Base-by-base conservation (phyloP, 1,140 invertebrate species). In the Aphaenogaster ashmeadi region DNA sequence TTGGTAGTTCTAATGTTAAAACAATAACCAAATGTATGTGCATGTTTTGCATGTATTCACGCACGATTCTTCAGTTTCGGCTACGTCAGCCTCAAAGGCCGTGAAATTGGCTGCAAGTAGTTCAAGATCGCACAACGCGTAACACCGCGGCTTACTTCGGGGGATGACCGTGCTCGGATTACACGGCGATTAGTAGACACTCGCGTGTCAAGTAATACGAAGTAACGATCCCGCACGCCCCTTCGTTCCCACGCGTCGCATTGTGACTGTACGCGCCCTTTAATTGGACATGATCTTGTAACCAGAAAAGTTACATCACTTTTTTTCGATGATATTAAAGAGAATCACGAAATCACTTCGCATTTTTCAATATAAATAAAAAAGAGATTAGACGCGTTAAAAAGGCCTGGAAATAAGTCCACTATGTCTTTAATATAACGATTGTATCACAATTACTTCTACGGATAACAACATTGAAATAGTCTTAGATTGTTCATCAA, bases 111-210 rank as follows among this genome's bases (percentile, higher is more conserved):
- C 44, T 18, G 21, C 0, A 90, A 90, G 50, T 90, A 88, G 88
- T 56, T 52, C 88, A 90, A 90, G 88, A 90, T 74, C 89, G 64
- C n/a, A 18, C n/a, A 5, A 64, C 33, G 33, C 67, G 18, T 56
- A 56, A 83, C 38, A 15, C 13, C 41, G 67, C 67, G 67, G 56
- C 13, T 83, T 41, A 36, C 21, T 83, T 36, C 52, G 47, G 11
- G 66, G 67, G 67, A 72, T 83, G 80, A 83, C 67, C 15, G n/a
- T 83, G 54, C 18, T 83, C 67, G 41, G 38, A 58, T 83, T 60
- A 74, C 52, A 72, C 13, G 41, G 11, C 54, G 41, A 83, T 83
- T 83, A 74, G 47, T 2, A 36, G 54, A 74, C 27, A 27, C 33
- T 83, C 18, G 67, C 80, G 41, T 83, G 80, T 83, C 54, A 74